Conservation (phyloP, 37 sponge, comb jelly and placozoan species). For the Spongilla lacustris region DNA sequence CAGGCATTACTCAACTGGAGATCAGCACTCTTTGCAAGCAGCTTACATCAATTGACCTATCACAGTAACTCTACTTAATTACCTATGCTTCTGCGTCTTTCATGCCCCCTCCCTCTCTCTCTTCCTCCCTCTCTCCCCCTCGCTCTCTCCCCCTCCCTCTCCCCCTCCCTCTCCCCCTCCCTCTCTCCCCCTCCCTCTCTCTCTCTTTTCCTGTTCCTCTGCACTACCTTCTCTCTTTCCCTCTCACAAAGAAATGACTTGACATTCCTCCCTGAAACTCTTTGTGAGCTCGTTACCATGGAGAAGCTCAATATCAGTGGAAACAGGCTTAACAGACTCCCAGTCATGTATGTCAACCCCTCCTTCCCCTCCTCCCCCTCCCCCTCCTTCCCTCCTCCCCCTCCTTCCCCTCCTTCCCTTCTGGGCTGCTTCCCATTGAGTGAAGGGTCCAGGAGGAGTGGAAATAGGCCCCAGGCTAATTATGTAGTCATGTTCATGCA, state of each 20-base stretch:
- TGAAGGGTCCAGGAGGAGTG: too few species aligned
- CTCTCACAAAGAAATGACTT: constrained; percentile 58
- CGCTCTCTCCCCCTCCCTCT: background rate
- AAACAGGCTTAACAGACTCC: constrained; percentile 72
- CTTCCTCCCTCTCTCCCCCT: background rate
- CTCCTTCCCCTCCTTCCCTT: too few species aligned
- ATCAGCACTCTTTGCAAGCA: constrained; percentile 9
- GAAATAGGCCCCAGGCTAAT: too few species aligned
- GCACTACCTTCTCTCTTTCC: background rate
- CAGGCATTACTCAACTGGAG: constrained; percentile 37
- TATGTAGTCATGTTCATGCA: too few species aligned
- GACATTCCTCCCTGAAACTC: constrained; percentile 58
- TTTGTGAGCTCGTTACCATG: constrained; percentile 41
- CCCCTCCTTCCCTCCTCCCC: too few species aligned
- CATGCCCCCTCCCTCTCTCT: background rate
- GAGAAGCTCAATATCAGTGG: constrained; percentile 62
- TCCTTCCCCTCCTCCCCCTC: too few species aligned
- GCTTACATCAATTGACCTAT: constrained; percentile 58
- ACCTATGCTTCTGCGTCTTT: background rate
- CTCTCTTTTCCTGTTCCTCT: too few species aligned
- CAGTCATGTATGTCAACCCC: constrained; percentile 37
- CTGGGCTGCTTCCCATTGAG: too few species aligned
- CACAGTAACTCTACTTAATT: constrained; percentile 24
- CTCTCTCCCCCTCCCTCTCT: background rate
- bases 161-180: background rate